Conservation (phyloP, 2,113 vertebrate species). For the Grammomys dolichurus region DNA sequence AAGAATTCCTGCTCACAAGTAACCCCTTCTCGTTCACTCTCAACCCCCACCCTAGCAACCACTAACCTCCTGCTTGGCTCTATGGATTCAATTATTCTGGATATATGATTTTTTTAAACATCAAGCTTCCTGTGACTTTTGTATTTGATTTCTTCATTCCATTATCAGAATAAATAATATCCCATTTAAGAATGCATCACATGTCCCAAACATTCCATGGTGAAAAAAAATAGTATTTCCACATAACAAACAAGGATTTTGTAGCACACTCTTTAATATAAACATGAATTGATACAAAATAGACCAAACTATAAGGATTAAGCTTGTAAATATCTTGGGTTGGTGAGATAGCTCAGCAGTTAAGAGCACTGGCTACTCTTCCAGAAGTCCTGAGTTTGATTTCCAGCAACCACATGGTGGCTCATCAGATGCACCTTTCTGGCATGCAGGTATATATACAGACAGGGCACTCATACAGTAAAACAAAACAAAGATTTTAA, state of each 20-base stretch:
- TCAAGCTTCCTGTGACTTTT: background rate
- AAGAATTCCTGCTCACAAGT: background rate
- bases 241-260: background rate
- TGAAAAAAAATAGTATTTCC: background rate
- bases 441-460: background rate
- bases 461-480: background rate
- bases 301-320: background rate
- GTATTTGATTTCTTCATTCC: background rate
- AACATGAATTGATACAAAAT: background rate
- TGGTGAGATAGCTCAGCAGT: background rate
- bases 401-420: background rate
- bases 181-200: background rate
- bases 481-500: background rate
- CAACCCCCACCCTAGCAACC: background rate
- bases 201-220: background rate
- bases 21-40: background rate
- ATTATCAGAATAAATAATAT: conserved; percentile 15
- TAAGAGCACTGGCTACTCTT: background rate
- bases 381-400: background rate
- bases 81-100: conserved; percentile 9
- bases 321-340: background rate
- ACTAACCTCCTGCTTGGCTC: background rate
- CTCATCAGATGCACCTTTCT: background rate
- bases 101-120: conserved; percentile 1
- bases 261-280: background rate